phyloP scores from a whole-genome alignment of 2,113 vertebrate species.

The Narcine bancroftii region DNA sequence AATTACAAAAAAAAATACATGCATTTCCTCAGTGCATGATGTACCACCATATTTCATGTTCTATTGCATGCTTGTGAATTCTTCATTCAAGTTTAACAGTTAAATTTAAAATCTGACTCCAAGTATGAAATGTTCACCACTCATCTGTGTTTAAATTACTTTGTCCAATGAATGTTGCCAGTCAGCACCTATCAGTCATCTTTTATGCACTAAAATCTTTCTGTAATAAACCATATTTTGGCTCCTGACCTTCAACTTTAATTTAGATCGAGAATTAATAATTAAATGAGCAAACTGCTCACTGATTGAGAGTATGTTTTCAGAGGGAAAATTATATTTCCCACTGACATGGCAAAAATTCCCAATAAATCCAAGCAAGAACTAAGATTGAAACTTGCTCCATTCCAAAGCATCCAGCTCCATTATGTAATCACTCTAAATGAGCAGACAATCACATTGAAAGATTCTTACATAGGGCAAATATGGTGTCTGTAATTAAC shows the following conservation, averaged over 20 bases:
- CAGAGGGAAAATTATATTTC: too few species aligned
- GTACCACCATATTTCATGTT: neutral
- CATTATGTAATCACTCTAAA: too few species aligned
- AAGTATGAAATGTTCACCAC: neutral
- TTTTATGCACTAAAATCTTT: neutral
- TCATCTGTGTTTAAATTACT: constrained; percentile 11
- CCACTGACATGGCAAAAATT: too few species aligned
- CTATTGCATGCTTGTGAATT: neutral
- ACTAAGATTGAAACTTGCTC: too few species aligned
- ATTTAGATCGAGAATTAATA: neutral
- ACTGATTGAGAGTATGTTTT: neutral
- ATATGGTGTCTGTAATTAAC: too few species aligned
- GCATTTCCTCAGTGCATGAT: neutral
- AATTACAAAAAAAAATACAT: neutral
- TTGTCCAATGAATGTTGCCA: neutral
- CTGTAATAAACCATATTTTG: constrained; percentile 2
- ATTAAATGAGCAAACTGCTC: neutral
- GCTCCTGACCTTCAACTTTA: neutral
- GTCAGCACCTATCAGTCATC: constrained; percentile 1
- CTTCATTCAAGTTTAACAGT: constrained; percentile 3
- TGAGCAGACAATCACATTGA: too few species aligned
- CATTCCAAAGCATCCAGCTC: too few species aligned
- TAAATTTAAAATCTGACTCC: constrained; percentile 26
- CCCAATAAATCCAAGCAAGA: too few species aligned
- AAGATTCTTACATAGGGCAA: too few species aligned